Conservation (phyloP, 2,888 invertebrate species). For the Labia minor region DNA sequence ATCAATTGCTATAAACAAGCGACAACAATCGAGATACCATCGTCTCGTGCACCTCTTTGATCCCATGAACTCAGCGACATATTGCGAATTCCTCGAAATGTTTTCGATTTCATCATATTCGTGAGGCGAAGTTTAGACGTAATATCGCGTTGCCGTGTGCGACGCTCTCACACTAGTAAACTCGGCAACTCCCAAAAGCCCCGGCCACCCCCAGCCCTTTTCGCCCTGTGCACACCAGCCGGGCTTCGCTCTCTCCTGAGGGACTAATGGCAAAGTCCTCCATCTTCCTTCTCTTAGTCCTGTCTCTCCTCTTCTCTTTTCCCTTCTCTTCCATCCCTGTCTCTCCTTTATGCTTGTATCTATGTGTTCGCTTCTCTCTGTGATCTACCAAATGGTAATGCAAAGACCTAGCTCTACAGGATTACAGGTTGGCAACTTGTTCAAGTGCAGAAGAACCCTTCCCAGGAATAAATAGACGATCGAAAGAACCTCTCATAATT, state of each 20-base stretch:
- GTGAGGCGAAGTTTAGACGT: slow-evolving; percentile 1
- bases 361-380: slow-evolving; percentile 13
- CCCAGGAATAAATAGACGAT: neutral
- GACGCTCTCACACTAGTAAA: neutral
- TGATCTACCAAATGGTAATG: slow-evolving; percentile 13
- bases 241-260: neutral
- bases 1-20: too few relatives aligned
- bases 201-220: neutral
- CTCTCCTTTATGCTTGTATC: slow-evolving; percentile 2
- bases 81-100: neutral
- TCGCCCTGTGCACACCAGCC: neutral
- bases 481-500: too few relatives aligned
- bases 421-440: slow-evolving; percentile 13
- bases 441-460: neutral
- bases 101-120: slow-evolving; percentile 13
- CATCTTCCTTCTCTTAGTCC: neutral
- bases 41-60: neutral
- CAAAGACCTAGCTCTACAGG: slow-evolving; percentile 13
- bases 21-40: neutral
- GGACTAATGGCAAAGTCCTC: slow-evolving; percentile 13
- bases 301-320: neutral
- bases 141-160: neutral
- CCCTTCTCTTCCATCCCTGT: neutral
- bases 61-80: neutral
- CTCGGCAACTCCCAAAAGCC: neutral